Conservation (phyloP, 2,113 vertebrate genomes). For the Macaca mulatta region DNA sequence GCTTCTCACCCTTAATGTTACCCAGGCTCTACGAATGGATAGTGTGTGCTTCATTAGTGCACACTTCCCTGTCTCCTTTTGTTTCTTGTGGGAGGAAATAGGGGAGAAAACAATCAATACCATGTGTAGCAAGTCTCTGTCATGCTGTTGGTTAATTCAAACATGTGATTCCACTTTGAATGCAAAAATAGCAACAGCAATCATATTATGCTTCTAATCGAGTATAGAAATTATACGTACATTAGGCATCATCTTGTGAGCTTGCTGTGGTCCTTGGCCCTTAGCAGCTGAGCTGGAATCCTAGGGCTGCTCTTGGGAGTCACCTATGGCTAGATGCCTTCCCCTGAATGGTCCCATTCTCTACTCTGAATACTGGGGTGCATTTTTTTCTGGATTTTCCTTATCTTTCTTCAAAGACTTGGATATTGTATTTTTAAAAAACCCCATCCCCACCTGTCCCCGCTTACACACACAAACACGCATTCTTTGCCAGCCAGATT, state of each 20-base stretch:
- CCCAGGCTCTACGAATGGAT: not conserved
- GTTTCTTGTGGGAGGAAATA: conserved; percentile 61
- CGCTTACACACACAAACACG: rapidly evolving
- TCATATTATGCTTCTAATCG: not conserved
- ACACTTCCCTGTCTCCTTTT: not conserved
- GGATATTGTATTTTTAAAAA: not conserved
- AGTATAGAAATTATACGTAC: not conserved
- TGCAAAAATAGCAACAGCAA: conserved; percentile 32
- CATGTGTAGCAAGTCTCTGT: conserved; percentile 48
- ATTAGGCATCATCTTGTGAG: not conserved
- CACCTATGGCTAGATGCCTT: not conserved
- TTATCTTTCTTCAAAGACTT: not conserved
- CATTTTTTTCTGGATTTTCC: not conserved
- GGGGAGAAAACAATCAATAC: conserved; percentile 62
- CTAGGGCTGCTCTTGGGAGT: not conserved
- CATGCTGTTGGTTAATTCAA: not conserved
- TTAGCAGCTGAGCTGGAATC: not conserved
- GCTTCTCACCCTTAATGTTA: not conserved
- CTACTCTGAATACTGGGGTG: not conserved
- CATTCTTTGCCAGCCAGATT: not conserved
- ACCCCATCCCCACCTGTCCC: too few relatives aligned
- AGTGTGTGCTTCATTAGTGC: not conserved
- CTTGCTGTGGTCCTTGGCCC: not conserved
- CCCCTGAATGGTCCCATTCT: not conserved
- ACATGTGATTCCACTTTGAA: conserved; percentile 62